phyloP scores from a whole-genome alignment of 2,888 invertebrate species.

The Torymus auratus region DNA sequence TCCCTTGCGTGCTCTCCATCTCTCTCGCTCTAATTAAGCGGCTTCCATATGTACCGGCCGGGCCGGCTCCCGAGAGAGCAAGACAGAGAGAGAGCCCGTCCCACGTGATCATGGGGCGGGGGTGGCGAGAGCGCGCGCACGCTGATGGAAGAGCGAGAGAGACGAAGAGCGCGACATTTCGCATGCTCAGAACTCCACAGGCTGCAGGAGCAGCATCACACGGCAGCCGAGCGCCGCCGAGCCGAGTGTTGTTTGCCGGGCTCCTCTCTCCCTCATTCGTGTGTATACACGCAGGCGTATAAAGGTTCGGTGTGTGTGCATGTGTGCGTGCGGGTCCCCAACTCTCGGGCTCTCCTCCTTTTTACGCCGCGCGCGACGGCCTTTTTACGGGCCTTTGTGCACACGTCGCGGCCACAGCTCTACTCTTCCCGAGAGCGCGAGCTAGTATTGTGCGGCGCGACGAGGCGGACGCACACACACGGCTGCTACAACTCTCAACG shows the following conservation, averaged over 20 bases:
- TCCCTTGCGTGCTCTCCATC: neutral
- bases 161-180: slow-evolving; percentile 69
- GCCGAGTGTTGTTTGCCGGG: slow-evolving; percentile 28
- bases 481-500: too few species aligned
- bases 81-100: slow-evolving; percentile 1
- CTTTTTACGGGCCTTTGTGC: slow-evolving; percentile 45
- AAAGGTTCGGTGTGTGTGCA: neutral
- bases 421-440: neutral
- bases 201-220: slow-evolving; percentile 65
- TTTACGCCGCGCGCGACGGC: slow-evolving; percentile 4
- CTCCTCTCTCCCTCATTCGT: neutral
- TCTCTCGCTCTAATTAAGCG: slow-evolving; percentile 60
- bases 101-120: slow-evolving; percentile 75
- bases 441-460: neutral
- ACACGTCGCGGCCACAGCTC: slow-evolving; percentile 1
- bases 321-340: neutral
- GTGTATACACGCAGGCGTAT: neutral
- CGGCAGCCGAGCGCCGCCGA: slow-evolving; percentile 42
- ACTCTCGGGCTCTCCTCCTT: slow-evolving; percentile 2
- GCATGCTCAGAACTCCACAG: slow-evolving; percentile 75
- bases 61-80: slow-evolving; percentile 32
- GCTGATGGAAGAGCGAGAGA: slow-evolving; percentile 21
- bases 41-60: slow-evolving; percentile 48
- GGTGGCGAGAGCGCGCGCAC: slow-evolving; percentile 64
- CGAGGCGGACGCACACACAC: too few species aligned